Evolutionary conservation across 2,888 invertebrate genomes (phyloP).

Genomic region (Agrotis segetum): DNA sequence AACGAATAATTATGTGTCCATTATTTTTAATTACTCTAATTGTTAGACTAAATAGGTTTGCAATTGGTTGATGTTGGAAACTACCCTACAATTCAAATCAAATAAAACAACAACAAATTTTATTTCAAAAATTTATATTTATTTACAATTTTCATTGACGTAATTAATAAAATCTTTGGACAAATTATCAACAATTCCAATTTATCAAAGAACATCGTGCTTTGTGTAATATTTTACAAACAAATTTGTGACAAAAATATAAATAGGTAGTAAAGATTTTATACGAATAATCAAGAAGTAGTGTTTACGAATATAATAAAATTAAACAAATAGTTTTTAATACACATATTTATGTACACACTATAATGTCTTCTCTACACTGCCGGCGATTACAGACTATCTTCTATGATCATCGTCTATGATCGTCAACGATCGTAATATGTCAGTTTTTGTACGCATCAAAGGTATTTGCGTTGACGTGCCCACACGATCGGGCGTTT

Average conservation of each 20-base stretch:
- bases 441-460: too few relatives aligned
- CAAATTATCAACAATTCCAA: constrained; percentile 49
- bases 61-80: background rate
- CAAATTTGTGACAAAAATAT: constrained; percentile 9
- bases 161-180: constrained; percentile 59
- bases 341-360: constrained; percentile 7
- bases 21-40: too few relatives aligned
- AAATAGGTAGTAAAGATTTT: background rate
- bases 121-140: constrained; percentile 57
- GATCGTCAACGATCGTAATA: too few relatives aligned
- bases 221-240: constrained; percentile 28
- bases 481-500: too few relatives aligned
- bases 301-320: constrained; percentile 10
- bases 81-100: background rate
- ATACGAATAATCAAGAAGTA: constrained; percentile 11
- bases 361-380: too few relatives aligned
- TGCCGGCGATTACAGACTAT: too few relatives aligned
- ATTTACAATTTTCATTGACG: constrained; percentile 61
- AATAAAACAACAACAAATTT: constrained; percentile 20
- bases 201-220: constrained; percentile 38
- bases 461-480: too few relatives aligned
- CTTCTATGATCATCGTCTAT: too few relatives aligned
- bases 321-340: background rate
- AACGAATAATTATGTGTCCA: too few relatives aligned
- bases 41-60: too few relatives aligned